Evolutionary conservation across 2,888 invertebrate genomes (phyloP).

Genomic region (Drosophila prolongata): DNA sequence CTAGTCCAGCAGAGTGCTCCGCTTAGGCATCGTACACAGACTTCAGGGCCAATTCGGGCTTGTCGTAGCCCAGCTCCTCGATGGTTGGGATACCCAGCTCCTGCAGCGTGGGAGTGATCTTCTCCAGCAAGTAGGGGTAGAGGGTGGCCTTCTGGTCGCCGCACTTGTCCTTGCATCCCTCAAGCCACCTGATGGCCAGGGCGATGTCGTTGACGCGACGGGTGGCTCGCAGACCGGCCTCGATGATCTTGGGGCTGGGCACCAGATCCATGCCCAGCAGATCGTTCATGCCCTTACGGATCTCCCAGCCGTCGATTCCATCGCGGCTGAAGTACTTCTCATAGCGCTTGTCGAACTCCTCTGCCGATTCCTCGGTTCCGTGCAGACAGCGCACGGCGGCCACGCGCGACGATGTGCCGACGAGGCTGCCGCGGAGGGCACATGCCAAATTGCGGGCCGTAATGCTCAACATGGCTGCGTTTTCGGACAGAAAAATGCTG

Average conservation of each 20-base stretch:
- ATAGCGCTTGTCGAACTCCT: slow-evolving; percentile 93
- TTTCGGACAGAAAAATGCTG: slow-evolving; percentile 6
- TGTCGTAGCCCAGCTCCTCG: slow-evolving; percentile 98
- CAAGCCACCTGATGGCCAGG: slow-evolving; percentile 95
- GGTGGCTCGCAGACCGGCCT: slow-evolving; percentile 94
- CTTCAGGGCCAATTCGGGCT: slow-evolving; percentile 95
- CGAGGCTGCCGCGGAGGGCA: slow-evolving; percentile 81
- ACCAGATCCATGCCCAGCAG: slow-evolving; percentile 95
- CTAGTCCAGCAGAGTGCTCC: slow-evolving; percentile 48
- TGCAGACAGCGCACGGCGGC: slow-evolving; percentile 83
- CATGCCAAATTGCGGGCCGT: slow-evolving; percentile 84
- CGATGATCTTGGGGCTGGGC: slow-evolving; percentile 95
- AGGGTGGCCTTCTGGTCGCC: slow-evolving; percentile 90
- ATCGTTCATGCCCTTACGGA: slow-evolving; percentile 96
- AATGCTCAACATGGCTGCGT: slow-evolving; percentile 85
- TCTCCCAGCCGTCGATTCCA: slow-evolving; percentile 97
- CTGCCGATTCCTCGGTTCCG: slow-evolving; percentile 89
- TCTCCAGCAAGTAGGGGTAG: slow-evolving; percentile 94
- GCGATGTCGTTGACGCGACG: slow-evolving; percentile 97
- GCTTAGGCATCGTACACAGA: slow-evolving; percentile 87
- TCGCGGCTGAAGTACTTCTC: slow-evolving; percentile 93
- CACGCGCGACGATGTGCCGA: slow-evolving; percentile 71
- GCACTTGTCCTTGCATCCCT: slow-evolving; percentile 95
- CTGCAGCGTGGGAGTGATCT: slow-evolving; percentile 95
- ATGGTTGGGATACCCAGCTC: slow-evolving; percentile 97